A percentile compares a stretch with the other conserved stretches of the same genome.
Conservation (phyloP, 2,888 invertebrate genomes). For the Entomobrya multifasciata region DNA sequence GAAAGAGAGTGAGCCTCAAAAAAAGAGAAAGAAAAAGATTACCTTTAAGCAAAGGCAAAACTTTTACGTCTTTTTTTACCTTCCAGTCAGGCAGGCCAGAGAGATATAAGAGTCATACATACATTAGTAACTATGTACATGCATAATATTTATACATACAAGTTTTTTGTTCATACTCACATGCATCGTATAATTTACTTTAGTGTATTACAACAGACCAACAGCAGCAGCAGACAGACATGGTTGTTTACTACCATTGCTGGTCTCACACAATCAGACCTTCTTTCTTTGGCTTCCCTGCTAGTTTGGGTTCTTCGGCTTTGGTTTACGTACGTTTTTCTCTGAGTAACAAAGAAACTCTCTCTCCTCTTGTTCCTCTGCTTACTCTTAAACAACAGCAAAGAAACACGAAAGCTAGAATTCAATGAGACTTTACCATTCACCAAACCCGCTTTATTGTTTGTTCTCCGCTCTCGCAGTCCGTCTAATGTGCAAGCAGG, state of each 20-base stretch:
- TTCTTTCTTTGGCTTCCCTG: neutral
- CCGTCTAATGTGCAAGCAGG: conserved; percentile 36
- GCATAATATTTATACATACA: conserved; percentile 4
- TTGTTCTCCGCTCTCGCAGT: conserved; percentile 38
- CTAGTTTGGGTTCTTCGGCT: conserved; percentile 18
- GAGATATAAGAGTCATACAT: too few relatives aligned
- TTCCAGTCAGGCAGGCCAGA: neutral
- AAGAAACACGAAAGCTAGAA: conserved; percentile 51
- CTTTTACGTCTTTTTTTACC: conserved; percentile 36
- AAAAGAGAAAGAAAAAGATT: conserved; percentile 58
- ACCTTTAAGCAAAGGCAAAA: conserved; percentile 69
- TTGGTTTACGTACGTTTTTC: neutral
- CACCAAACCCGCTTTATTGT: neutral
- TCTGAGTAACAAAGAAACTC: neutral
- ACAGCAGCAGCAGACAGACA: conserved; percentile 5
- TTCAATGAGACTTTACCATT: conserved; percentile 65
- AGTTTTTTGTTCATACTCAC: neutral
- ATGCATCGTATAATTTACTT: conserved; percentile 23
- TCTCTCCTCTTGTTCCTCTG: neutral
- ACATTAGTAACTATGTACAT: neutral
- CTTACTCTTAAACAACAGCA: neutral
- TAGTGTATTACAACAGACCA: conserved; percentile 2
- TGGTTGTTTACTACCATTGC: conserved; percentile 24
- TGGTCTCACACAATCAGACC: neutral
- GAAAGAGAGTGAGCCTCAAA: too few relatives aligned